phyloP scores from a whole-genome alignment of 2,113 vertebrate genomes.

The Tetraodon nigroviridis region DNA sequence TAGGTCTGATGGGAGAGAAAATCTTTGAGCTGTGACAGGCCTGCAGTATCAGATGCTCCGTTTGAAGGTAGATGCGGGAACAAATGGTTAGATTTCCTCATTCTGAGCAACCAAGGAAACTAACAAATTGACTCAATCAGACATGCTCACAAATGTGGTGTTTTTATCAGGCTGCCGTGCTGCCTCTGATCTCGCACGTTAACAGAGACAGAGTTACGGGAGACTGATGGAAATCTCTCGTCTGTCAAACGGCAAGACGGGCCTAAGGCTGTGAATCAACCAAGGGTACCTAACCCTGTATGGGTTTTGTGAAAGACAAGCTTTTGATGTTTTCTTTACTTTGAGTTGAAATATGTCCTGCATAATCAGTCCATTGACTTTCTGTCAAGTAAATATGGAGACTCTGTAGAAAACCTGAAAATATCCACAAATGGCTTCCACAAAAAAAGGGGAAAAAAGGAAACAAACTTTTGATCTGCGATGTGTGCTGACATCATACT shows the following conservation, averaged over 20 bases:
- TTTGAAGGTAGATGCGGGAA: slow-evolving; percentile 29
- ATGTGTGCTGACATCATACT: slow-evolving; percentile 48
- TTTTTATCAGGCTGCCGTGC: slow-evolving; percentile 38
- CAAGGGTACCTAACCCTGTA: slow-evolving; percentile 17
- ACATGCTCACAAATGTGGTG: slow-evolving; percentile 30
- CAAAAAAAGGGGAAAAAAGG: slow-evolving; percentile 7
- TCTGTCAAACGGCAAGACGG: slow-evolving; percentile 43
- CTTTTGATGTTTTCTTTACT: slow-evolving; percentile 39
- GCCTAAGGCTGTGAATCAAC: slow-evolving; percentile 31
- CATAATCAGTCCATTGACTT: slow-evolving; percentile 22
- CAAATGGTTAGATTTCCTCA: slow-evolving; percentile 28
- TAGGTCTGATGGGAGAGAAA: slow-evolving; percentile 22
- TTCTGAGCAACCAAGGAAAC: slow-evolving; percentile 40
- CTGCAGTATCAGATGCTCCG: slow-evolving; percentile 32
- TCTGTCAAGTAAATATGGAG: slow-evolving; percentile 3
- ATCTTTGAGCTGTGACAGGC: slow-evolving; percentile 32
- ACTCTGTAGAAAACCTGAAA: slow-evolving; percentile 3
- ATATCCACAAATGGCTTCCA: slow-evolving; percentile 15
- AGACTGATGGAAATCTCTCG: slow-evolving; percentile 46
- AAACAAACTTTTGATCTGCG: slow-evolving; percentile 40
- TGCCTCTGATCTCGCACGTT: slow-evolving; percentile 55
- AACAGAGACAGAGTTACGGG: slow-evolving; percentile 25
- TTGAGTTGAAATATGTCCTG: slow-evolving; percentile 34
- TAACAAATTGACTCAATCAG: slow-evolving; percentile 51
- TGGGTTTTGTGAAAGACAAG: slow-evolving; percentile 20